phyloP scores from a whole-genome alignment of 2,113 vertebrate species.

The Heterochromis multidens region DNA sequence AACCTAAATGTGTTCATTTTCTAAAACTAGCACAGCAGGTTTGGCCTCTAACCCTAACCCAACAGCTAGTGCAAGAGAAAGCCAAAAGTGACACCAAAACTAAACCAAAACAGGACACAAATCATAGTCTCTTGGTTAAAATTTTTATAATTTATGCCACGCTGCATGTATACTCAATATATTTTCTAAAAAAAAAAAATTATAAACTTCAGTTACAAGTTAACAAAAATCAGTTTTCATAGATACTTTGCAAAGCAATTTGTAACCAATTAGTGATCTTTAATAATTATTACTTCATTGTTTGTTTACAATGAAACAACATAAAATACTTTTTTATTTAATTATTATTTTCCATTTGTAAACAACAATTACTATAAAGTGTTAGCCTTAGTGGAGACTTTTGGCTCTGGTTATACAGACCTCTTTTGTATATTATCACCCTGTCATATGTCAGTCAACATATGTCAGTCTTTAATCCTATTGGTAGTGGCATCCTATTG shows the following conservation, averaged over 20 bases:
- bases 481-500: no score
- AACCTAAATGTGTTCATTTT: no score
- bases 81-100: background rate
- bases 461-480: no score
- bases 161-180: background rate
- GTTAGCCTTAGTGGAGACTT: background rate
- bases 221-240: background rate
- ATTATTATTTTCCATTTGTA: background rate
- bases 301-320: no score
- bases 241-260: background rate
- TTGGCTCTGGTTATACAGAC: background rate
- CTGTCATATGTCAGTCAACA: no score
- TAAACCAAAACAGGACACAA: rapidly evolving
- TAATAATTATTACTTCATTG: background rate
- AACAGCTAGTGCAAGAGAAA: no score
- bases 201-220: background rate
- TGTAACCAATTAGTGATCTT: background rate
- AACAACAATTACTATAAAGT: background rate
- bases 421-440: no score
- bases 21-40: no score
- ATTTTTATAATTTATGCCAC: background rate
- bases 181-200: background rate
- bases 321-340: background rate
- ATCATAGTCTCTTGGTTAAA: background rate
- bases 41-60: no score